Evolutionary conservation across 2,797 vertebrate genomes (phyloP).

Genomic region (Hoplostethus mediterraneus): DNA sequence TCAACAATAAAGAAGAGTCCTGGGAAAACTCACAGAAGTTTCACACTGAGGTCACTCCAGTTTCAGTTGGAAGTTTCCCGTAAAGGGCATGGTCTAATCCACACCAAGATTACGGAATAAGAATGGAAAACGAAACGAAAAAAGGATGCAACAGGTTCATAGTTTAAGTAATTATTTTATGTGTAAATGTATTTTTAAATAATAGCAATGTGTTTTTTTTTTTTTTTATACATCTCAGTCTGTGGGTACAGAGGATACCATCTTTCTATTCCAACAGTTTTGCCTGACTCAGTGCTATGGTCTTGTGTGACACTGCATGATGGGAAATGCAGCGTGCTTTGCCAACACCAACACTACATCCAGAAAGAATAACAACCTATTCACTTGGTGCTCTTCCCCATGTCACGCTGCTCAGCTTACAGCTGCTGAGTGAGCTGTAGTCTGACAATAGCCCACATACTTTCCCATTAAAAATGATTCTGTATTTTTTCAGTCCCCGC

Average conservation of each 20-base stretch:
- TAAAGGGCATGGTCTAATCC: not conserved
- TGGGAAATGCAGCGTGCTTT: constrained; percentile 35
- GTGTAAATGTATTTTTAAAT: no score
- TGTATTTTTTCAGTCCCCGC: not conserved
- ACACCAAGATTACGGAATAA: not conserved
- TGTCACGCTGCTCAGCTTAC: constrained; percentile 8
- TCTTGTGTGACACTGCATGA: constrained; percentile 16
- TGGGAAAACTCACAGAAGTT: constrained; percentile 1
- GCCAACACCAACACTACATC: constrained; percentile 54
- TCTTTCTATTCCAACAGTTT: not conserved
- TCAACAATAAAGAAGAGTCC: not conserved
- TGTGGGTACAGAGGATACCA: constrained; percentile 1
- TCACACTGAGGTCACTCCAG: constrained; percentile 13
- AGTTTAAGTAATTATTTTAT: not conserved
- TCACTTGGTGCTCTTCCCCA: constrained; percentile 9
- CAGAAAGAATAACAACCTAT: constrained; percentile 41
- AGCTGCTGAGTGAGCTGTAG: constrained; percentile 43
- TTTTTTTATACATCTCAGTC: not conserved
- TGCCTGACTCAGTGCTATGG: not conserved
- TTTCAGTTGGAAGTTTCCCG: constrained; percentile 22
- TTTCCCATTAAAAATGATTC: constrained; percentile 27
- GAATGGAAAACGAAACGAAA: no score
- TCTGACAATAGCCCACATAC: constrained; percentile 6
- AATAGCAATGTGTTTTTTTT: no score
- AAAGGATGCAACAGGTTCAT: no score